Base-by-base conservation (phyloP, 2,113 vertebrate genomes). In the Lagopus leucura region DNA sequence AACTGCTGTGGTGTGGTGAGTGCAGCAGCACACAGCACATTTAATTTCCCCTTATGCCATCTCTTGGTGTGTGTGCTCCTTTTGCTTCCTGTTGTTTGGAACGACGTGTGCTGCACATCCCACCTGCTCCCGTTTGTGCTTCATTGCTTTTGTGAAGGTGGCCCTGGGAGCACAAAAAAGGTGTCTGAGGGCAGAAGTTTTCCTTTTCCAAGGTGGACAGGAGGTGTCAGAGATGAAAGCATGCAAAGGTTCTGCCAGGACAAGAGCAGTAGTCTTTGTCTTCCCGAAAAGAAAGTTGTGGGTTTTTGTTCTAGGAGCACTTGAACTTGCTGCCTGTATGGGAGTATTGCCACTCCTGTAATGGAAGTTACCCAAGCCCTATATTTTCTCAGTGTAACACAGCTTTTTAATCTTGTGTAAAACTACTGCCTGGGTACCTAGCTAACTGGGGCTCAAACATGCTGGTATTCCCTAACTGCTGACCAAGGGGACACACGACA, bases 401-500 rank as follows among this genome's bases (percentile, higher is more conserved):
- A 0, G 10, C 4, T 32, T 42, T 61, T 82, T 6, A 22, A 12
- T 34, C 3, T 4, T 4, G 6, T 27, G 4, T 32, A 1, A 40
- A 5, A 32, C 2, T 5, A 1, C 13, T 5, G 6, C 3, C 4
- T 11, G 67, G 24, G 40, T 7, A 6, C 8, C 4, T 30, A 20
- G 38, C 4, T 1, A 10, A 20, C 3, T 15, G 66, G 67, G 48
- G 48, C 32, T 22, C 69, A 25, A 74, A 75, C 8, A 11, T 2
- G 4, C 34, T 88, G 63, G 4, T 52, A 1, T 94, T 97, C 97
- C 98, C 95, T 98, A 92, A 98, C 96, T 36, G 30, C 6, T 7
- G 22, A 32, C 45, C 30, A 95, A 99, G 99, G 99, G 99, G 99
- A 99, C 96, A 99, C 99, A 0, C 99, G 98, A 38, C 98, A 99